Evolutionary conservation across 2,888 invertebrate genomes (phyloP).

Genomic region (Cerastis leucographa): DNA sequence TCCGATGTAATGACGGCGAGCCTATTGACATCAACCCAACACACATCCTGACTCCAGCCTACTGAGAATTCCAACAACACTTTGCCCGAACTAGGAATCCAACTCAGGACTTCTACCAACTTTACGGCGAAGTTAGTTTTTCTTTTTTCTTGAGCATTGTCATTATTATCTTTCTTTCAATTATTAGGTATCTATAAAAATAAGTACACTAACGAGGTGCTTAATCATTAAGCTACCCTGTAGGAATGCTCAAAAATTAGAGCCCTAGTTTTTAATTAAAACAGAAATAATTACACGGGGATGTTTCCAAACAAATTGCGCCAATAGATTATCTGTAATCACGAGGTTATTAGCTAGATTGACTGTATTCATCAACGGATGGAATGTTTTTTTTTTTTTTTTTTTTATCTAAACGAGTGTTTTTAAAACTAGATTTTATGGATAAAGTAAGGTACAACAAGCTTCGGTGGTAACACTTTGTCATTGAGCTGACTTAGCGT

Average conservation of each 20-base stretch:
- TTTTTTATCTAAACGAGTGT: background rate
- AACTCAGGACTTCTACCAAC: background rate
- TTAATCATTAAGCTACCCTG: background rate
- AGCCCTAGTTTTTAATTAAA: slow-evolving; percentile 11
- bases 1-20: background rate
- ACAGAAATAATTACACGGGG: background rate
- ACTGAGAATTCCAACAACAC: background rate
- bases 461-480: background rate
- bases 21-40: background rate
- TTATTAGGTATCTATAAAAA: background rate
- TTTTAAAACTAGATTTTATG: background rate
- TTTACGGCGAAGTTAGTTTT: too few species aligned
- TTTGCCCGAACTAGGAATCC: background rate
- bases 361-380: background rate
- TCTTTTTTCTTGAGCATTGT: background rate
- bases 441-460: background rate
- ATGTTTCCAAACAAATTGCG: background rate
- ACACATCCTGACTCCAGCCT: background rate
- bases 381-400: background rate
- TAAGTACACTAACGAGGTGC: background rate
- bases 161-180: background rate
- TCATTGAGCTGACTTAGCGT: background rate
- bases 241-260: rapidly evolving
- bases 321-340: background rate
- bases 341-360: background rate